These are phyloP conservation scores for Noctua janthina DNA, from an alignment of 2,888 invertebrate species.

Conservation along the genomic window DNA sequence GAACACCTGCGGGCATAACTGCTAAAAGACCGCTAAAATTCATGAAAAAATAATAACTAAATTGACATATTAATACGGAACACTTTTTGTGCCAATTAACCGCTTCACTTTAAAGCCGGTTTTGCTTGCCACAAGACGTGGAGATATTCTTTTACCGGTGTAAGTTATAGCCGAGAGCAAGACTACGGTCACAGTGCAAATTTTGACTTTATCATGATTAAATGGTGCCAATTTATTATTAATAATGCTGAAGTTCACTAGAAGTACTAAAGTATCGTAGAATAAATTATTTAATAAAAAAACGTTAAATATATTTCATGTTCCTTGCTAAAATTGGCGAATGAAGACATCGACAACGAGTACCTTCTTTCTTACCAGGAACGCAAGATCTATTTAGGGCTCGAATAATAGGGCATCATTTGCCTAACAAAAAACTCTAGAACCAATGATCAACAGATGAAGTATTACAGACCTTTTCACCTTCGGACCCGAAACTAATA, in stretches of 20 bases:
- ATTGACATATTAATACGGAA: slow-evolving; percentile 27
- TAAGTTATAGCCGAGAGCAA: slow-evolving; percentile 12
- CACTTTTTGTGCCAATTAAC: slow-evolving; percentile 44
- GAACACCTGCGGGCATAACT: slow-evolving; percentile 6
- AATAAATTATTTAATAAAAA: background rate
- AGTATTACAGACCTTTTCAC: background rate
- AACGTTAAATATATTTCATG: background rate
- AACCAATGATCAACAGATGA: background rate
- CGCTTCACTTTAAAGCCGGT: slow-evolving; percentile 44
- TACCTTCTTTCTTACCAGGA: background rate
- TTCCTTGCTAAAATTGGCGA: background rate
- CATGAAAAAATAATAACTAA: slow-evolving; percentile 4
- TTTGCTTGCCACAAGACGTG: slow-evolving; percentile 28
- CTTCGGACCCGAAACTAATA: background rate
- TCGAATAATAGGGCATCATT: background rate
- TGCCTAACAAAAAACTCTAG: background rate
- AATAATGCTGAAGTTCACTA: background rate
- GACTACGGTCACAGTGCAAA: slow-evolving; percentile 20
- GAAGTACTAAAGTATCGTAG: background rate
- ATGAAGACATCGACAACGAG: background rate
- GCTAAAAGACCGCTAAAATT: background rate
- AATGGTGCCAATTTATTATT: background rate
- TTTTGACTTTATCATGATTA: slow-evolving; percentile 8
- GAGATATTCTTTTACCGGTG: slow-evolving; percentile 51
- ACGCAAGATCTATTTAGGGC: background rate